These are phyloP conservation scores for Myotis myotis DNA, from an alignment of 2,797 vertebrate species.

Conservation along the genomic window DNA sequence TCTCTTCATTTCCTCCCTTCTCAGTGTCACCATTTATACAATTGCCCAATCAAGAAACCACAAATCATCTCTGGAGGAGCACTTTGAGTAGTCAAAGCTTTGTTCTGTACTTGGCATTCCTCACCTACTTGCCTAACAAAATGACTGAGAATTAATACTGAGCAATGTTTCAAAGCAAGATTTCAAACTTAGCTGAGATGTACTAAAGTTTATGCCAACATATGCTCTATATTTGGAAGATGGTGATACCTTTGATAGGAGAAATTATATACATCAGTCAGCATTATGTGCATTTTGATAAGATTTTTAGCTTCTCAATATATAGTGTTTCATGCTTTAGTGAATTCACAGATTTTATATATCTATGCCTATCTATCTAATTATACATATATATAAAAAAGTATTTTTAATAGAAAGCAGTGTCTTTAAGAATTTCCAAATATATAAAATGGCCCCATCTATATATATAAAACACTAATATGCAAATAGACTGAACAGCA, in stretches of 20 bases:
- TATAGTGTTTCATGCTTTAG: constrained; percentile 1
- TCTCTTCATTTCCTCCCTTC: not conserved
- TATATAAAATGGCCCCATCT: not conserved
- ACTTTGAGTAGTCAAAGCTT: not conserved
- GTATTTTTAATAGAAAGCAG: constrained; percentile 27
- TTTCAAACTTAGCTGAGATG: constrained; percentile 7
- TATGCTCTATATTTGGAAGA: not conserved
- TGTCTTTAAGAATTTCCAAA: not conserved
- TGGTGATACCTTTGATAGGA: not conserved
- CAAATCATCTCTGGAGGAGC: not conserved
- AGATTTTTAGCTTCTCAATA: not conserved
- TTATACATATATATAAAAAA: not conserved
- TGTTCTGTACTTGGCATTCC: constrained; percentile 40
- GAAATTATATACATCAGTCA: not conserved
- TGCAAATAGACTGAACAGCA: too few species aligned
- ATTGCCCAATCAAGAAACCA: not conserved
- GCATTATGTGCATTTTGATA: not conserved
- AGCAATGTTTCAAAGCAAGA: not conserved
- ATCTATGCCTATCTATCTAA: not conserved
- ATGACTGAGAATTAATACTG: not conserved
- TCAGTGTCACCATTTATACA: not conserved
- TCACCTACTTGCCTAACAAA: not conserved
- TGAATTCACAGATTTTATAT: not conserved
- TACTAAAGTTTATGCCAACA: not conserved
- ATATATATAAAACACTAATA: too few species aligned